Base-by-base conservation (phyloP, 2,113 vertebrate species). In the Protobothrops mucrosquamatus region DNA sequence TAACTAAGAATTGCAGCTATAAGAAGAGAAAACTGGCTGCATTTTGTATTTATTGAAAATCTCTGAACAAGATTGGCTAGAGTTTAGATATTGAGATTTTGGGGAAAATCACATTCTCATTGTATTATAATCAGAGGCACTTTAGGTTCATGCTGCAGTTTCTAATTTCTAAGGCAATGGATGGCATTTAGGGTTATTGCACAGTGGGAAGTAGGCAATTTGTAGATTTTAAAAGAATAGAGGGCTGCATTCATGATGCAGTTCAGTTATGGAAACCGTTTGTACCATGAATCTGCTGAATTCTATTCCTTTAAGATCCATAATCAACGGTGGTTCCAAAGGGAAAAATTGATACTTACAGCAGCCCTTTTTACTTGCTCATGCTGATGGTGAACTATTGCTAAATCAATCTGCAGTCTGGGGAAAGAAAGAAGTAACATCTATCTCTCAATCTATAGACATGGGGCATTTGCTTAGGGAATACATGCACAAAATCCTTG, bases 141-240 rank as follows among this genome's bases (percentile, higher is more conserved):
- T 89, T 85, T 59, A 92, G 59, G 88, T 89, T 92, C 92, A 85
- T 34, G 39, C 88, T 89, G 88, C 29, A 59, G 6, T 93, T 81
- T 93, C 69, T 59, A 93, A 85, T 89, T 85, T 93, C 69, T 92
- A 56, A 89, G 89, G 92, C 69, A 59, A 29, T 51, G 54, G 69
- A 57, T 59, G 54, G 26, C 39, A n/a, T 55, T 85, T 10, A 85
- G 14, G 54, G 43, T 46, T 93, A 89, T 39, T 51, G 88, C 54
- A 85, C 69, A 34, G 92, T 51, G 57, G 88, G 92, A 57, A 9
- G 69, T 74, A 59, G 11, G 74, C 81, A 89, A 52, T 86, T 86
- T 52, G 74, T 92, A n/a, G 89, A 89, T 89, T 51, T 85, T 85
- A 85, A 85, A 59, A n/a, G 69, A 89, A 85, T 89, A 85, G 46